Percentiles rank a stretch among this genome's conserved stretches.
These are phyloP conservation scores for Luperina nickerlii DNA, from an alignment of 2,888 invertebrate species.

Conservation along the genomic window DNA sequence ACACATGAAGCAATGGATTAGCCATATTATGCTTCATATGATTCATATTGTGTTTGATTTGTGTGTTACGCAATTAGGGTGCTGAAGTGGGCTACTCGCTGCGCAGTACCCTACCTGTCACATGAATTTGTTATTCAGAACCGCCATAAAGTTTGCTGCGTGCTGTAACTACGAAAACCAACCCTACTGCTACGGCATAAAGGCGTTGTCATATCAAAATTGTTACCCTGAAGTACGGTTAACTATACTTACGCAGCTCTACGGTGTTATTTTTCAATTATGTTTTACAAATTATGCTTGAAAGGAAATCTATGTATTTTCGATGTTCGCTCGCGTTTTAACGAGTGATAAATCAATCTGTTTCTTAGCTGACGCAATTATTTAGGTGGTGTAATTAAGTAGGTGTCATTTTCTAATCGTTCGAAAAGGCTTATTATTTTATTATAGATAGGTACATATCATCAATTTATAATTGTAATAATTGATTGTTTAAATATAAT, in stretches of 20 bases:
- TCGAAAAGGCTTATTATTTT: constrained; percentile 68
- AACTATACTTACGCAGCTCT: not conserved
- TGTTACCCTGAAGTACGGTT: not conserved
- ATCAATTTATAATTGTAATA: constrained; percentile 70
- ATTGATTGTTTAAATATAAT: constrained; percentile 72
- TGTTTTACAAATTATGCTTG: constrained; percentile 34
- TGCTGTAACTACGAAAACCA: not conserved
- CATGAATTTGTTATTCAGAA: not conserved
- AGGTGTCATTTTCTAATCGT: constrained; percentile 64
- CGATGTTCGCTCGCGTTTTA: constrained; percentile 71
- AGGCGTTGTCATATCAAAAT: not conserved
- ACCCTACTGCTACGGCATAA: not conserved
- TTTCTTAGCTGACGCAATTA: constrained; percentile 50
- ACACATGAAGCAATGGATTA: not conserved
- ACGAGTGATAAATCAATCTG: constrained; percentile 62
- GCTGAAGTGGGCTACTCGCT: not conserved
- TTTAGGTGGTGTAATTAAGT: constrained; percentile 42
- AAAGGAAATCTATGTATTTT: constrained; percentile 31
- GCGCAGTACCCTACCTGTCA: not conserved
- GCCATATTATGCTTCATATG: not conserved
- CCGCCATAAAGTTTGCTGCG: not conserved
- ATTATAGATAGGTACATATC: constrained; percentile 72
- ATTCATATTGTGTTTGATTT: not conserved
- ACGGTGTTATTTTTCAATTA: constrained; percentile 26
- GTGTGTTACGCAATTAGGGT: not conserved